Percentiles rank a stretch among this genome's conserved stretches.
These are phyloP conservation scores for Eleutherodactylus coqui DNA, from an alignment of 2,797 vertebrate genomes.

Conservation along the genomic window DNA sequence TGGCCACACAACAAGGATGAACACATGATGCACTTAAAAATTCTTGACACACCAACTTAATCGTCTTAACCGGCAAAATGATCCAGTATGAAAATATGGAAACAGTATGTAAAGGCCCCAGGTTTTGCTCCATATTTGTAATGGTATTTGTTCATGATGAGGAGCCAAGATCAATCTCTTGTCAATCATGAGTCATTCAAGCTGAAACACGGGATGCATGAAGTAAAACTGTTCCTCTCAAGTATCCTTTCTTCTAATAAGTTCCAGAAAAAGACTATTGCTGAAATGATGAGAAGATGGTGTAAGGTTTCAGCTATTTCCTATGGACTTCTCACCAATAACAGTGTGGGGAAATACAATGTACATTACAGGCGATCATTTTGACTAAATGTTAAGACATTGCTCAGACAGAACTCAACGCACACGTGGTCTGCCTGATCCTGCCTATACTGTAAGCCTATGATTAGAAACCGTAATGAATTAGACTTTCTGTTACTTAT, in stretches of 20 bases:
- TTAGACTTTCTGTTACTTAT: background rate
- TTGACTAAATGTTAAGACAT: background rate
- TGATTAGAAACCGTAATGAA: background rate
- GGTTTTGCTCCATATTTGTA: background rate
- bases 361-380: background rate
- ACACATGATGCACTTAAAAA: background rate
- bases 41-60: background rate
- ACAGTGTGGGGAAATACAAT: background rate
- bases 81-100: background rate
- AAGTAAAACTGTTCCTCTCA: background rate
- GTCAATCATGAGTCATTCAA: background rate
- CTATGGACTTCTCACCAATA: background rate
- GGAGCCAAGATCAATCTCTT: background rate
- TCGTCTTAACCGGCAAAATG: background rate
- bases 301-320: background rate
- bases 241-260: background rate
- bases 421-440: background rate
- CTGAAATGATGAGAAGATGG: background rate
- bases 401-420: background rate
- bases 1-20: constrained; percentile 28
- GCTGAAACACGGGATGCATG: background rate
- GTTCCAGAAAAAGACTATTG: constrained; percentile 10
- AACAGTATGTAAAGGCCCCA: background rate
- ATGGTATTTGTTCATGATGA: background rate
- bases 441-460: background rate